Conservation (phyloP, 2,888 invertebrate genomes). For the Ecliptopera silaceata region DNA sequence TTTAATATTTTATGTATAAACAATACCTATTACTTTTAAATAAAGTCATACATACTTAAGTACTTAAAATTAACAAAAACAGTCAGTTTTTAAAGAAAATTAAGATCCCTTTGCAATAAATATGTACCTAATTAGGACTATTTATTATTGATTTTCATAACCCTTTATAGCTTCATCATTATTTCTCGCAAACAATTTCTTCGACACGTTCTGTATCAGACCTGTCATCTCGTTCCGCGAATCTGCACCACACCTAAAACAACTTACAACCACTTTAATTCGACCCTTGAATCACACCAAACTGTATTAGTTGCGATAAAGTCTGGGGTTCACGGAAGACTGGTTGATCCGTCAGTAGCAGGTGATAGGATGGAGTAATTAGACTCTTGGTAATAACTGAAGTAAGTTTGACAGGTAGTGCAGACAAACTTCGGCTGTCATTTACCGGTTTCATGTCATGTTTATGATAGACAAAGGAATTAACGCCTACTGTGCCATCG, state of each 20-base stretch:
- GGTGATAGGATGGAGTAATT: slow-evolving; percentile 80
- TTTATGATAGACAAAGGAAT: slow-evolving; percentile 21
- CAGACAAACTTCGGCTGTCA: slow-evolving; percentile 41
- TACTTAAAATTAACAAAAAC: no score
- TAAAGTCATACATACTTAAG: no score
- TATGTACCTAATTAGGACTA: no score
- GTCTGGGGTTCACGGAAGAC: slow-evolving; percentile 38
- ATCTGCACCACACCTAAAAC: slow-evolving; percentile 42
- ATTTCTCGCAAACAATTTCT: slow-evolving; percentile 37
- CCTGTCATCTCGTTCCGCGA: slow-evolving; percentile 62
- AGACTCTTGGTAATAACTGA: slow-evolving; percentile 74
- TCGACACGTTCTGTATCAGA: slow-evolving; percentile 61
- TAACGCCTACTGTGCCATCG: slow-evolving; percentile 7
- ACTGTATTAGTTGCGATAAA: slow-evolving; percentile 22
- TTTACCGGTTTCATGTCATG: slow-evolving; percentile 17
- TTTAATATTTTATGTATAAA: no score
- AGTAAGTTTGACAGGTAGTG: slow-evolving; percentile 65
- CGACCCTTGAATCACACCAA: slow-evolving; percentile 37
- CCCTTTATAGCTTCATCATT: not conserved
- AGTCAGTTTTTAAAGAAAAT: no score
- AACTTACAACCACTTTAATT: slow-evolving; percentile 37
- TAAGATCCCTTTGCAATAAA: no score
- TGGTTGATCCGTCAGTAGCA: slow-evolving; percentile 72
- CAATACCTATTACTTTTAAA: no score
- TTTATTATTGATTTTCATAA: no score